phyloP scores from a whole-genome alignment of 2,888 invertebrate genomes.

The Leptinotarsa juncta region DNA sequence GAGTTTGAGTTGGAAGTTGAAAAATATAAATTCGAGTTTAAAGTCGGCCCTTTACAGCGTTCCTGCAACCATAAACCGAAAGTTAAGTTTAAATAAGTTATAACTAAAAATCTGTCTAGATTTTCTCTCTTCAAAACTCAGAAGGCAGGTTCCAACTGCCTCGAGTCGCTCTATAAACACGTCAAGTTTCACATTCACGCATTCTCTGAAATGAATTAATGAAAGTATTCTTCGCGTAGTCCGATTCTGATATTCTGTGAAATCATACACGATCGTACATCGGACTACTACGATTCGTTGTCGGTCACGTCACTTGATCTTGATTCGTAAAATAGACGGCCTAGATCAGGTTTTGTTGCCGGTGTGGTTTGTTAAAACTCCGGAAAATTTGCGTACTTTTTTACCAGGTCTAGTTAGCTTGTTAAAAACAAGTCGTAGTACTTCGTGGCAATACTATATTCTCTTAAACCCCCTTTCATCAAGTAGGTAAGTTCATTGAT shows the following conservation, averaged over 20 bases:
- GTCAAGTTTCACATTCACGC: too few species aligned
- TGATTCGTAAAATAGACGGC: constrained; percentile 18
- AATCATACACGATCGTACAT: neutral
- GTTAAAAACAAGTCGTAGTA: neutral
- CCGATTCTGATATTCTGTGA: neutral
- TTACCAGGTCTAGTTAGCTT: neutral
- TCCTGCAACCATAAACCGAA: too few species aligned
- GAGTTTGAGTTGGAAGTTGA: too few species aligned
- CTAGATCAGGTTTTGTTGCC: constrained; percentile 4
- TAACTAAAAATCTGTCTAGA: too few species aligned
- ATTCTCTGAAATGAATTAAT: too few species aligned
- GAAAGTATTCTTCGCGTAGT: too few species aligned
- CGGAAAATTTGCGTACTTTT: neutral
- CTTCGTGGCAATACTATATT: neutral
- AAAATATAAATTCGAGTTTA: too few species aligned
- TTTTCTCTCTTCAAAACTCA: too few species aligned
- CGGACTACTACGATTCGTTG: neutral
- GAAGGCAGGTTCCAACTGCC: too few species aligned
- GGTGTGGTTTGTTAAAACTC: constrained; percentile 5
- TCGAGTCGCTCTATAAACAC: too few species aligned
- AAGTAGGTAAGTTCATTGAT: constrained; percentile 11
- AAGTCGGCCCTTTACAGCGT: too few species aligned
- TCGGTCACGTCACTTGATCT: neutral
- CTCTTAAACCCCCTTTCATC: neutral
- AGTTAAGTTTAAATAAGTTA: too few species aligned